These are phyloP conservation scores for Thalpophila matura DNA, from an alignment of 2,888 invertebrate species.

Conservation along the genomic window DNA sequence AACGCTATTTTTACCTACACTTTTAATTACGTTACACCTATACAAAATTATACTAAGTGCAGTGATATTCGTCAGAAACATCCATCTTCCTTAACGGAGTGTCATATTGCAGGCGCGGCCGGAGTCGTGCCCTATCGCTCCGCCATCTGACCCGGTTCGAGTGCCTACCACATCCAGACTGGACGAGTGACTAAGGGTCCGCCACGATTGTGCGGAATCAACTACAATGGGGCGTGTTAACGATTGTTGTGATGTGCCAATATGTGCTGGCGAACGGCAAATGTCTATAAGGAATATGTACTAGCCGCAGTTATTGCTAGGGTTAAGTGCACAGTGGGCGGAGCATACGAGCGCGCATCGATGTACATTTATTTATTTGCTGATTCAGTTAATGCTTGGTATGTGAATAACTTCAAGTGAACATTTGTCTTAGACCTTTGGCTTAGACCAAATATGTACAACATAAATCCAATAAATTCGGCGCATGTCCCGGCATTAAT, in stretches of 20 bases:
- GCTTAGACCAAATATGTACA: conserved; percentile 67
- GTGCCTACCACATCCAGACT: conserved; percentile 64
- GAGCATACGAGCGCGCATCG: conserved; percentile 5
- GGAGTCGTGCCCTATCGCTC: conserved; percentile 81
- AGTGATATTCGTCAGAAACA: conserved; percentile 62
- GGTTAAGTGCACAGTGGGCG: conserved; percentile 28
- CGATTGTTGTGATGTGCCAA: conserved; percentile 60
- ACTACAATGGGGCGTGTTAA: conserved; percentile 66
- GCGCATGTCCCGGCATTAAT: conserved; percentile 71
- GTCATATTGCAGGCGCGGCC: conserved; percentile 63
- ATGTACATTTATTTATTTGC: conserved; percentile 33
- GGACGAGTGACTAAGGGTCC: conserved; percentile 63
- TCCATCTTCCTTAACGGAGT: conserved; percentile 71
- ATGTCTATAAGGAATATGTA: conserved; percentile 44
- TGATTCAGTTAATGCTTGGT: conserved; percentile 32
- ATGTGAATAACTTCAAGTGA: conserved; percentile 56
- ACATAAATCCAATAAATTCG: conserved; percentile 69
- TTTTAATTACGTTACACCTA: conserved; percentile 25
- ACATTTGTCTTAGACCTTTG: conserved; percentile 50
- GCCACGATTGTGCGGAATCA: conserved; percentile 65
- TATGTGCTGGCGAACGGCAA: conserved; percentile 45
- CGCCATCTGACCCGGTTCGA: conserved; percentile 76
- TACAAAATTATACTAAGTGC: conserved; percentile 45
- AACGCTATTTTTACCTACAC: neutral
- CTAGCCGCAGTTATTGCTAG: conserved; percentile 44